phyloP scores from a whole-genome alignment of 2,797 vertebrate species.

The Taenioides sp. region DNA sequence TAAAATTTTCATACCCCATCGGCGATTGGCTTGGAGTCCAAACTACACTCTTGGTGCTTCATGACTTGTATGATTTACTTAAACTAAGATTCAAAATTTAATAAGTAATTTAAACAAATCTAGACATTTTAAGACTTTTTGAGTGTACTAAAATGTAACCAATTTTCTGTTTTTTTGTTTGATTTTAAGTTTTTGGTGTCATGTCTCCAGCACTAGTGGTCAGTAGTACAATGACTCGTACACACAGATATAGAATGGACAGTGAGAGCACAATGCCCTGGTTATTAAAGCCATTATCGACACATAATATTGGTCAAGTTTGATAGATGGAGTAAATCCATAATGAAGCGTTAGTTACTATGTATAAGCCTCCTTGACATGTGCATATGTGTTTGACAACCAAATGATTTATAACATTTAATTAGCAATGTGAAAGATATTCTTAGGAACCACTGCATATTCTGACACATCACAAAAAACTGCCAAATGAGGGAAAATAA shows the following conservation, averaged over 20 bases:
- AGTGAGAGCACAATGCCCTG: background rate
- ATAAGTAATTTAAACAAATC: background rate
- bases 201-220: slow-evolving; percentile 53
- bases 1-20: background rate
- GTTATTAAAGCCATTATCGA: too few species aligned
- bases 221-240: slow-evolving; percentile 67
- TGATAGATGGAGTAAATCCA: background rate
- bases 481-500: too few species aligned
- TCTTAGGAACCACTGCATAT: background rate
- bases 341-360: too few species aligned
- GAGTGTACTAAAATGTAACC: background rate
- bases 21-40: background rate
- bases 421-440: too few species aligned
- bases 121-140: too few species aligned
- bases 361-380: too few species aligned
- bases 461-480: background rate
- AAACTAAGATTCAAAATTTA: background rate
- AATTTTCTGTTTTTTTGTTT: background rate
- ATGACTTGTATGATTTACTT: background rate
- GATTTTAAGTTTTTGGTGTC: background rate
- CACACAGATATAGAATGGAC: slow-evolving; percentile 30
- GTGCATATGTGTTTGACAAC: too few species aligned
- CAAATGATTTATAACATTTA: too few species aligned
- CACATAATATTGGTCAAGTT: background rate
- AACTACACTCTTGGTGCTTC: background rate